Conservation (phyloP, 1,140 invertebrate species). For the Trichogramma pretiosum region DNA sequence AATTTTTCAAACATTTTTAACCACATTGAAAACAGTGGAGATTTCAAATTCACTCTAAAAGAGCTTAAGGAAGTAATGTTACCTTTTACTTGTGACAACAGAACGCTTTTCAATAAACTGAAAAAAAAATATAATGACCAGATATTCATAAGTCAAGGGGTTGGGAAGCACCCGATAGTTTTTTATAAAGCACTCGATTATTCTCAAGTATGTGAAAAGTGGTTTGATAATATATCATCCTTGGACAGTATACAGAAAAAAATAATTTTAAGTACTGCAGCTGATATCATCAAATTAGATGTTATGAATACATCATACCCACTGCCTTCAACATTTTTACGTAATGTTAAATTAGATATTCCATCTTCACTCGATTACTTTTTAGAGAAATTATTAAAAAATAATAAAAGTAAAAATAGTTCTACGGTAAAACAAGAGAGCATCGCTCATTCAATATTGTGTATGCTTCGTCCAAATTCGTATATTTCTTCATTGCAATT, state of each 20-base stretch:
- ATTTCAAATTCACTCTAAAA: too few relatives aligned
- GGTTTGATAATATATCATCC: not conserved
- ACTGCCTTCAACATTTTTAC: slow-evolving; percentile 8
- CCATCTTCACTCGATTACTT: slow-evolving; percentile 5
- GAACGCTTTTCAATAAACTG: slow-evolving; percentile 1
- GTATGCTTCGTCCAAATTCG: slow-evolving; percentile 27
- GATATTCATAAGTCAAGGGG: slow-evolving; percentile 6
- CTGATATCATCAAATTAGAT: slow-evolving; percentile 3
- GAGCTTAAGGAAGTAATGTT: too few relatives aligned
- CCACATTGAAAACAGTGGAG: too few relatives aligned
- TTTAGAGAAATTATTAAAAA: not conserved
- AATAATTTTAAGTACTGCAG: not conserved
- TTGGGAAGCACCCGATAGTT: slow-evolving; percentile 1
- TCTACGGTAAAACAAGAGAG: slow-evolving; percentile 25
- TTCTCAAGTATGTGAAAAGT: slow-evolving; percentile 8
- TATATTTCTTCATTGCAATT: slow-evolving; percentile 34
- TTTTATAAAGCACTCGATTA: slow-evolving; percentile 6
- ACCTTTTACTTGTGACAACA: too few relatives aligned
- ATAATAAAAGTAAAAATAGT: slow-evolving; percentile 1
- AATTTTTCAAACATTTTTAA: too few relatives aligned
- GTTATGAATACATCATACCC: slow-evolving; percentile 9
- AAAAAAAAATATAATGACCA: slow-evolving; percentile 9
- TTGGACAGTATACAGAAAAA: slow-evolving; percentile 1
- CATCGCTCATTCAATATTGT: slow-evolving; percentile 30
- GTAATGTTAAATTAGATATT: slow-evolving; percentile 12